Percentiles rank a stretch among this genome's conserved stretches.
Conservation (phyloP, 2,888 invertebrate genomes). For the Drosophila glabriapex region DNA sequence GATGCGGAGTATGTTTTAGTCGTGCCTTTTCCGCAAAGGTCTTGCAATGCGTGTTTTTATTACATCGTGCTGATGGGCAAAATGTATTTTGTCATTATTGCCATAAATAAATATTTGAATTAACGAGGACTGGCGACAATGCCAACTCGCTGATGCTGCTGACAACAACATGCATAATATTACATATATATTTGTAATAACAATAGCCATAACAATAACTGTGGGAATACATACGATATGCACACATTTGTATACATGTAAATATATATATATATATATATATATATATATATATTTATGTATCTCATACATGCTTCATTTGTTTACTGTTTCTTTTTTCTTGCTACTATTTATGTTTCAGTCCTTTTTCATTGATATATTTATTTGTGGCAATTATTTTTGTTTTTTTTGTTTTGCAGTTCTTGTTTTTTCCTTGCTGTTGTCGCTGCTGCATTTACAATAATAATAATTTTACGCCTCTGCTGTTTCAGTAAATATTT, state of each 20-base stretch:
- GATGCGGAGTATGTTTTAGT: not conserved
- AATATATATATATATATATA: slow-evolving; percentile 8
- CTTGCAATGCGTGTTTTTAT: slow-evolving; percentile 8
- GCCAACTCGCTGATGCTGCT: slow-evolving; percentile 60
- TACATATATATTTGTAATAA: slow-evolving; percentile 24
- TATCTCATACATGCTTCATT: slow-evolving; percentile 51
- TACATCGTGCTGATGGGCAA: slow-evolving; percentile 67
- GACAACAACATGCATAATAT: slow-evolving; percentile 28
- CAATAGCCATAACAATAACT: slow-evolving; percentile 44
- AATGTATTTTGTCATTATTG: slow-evolving; percentile 77
- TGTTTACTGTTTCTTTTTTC: slow-evolving; percentile 34
- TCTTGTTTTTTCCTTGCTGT: slow-evolving; percentile 11
- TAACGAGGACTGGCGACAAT: slow-evolving; percentile 75
- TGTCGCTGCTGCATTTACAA: slow-evolving; percentile 63
- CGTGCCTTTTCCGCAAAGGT: not conserved
- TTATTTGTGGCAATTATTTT: slow-evolving; percentile 54
- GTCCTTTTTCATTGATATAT: slow-evolving; percentile 10
- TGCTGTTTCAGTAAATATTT: slow-evolving; percentile 72
- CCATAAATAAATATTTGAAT: slow-evolving; percentile 77
- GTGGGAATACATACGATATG: slow-evolving; percentile 28
- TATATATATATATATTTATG: slow-evolving; percentile 12
- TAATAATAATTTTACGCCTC: slow-evolving; percentile 71
- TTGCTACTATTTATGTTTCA: slow-evolving; percentile 16
- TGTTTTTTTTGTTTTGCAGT: slow-evolving; percentile 23
- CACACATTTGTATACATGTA: not conserved